A percentile compares a stretch with the other conserved stretches of the same genome.
These are phyloP conservation scores for Clivina fossor DNA, from an alignment of 2,888 invertebrate species.

Conservation along the genomic window DNA sequence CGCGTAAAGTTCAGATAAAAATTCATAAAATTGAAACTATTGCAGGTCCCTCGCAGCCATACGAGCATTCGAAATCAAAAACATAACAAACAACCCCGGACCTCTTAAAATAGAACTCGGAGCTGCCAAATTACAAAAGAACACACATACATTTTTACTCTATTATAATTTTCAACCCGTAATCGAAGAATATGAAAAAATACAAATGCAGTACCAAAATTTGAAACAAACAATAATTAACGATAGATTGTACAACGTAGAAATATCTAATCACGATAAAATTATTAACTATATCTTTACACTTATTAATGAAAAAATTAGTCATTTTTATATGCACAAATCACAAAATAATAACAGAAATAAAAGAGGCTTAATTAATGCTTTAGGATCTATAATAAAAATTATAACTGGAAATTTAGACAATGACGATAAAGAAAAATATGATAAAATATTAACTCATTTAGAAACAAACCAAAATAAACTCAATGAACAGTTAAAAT, in stretches of 20 bases:
- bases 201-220: too few species aligned
- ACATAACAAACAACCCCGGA: not conserved
- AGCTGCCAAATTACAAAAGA: not conserved
- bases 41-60: not conserved
- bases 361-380: slow-evolving; percentile 12
- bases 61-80: not conserved
- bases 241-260: too few species aligned
- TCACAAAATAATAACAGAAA: too few species aligned
- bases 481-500: too few species aligned
- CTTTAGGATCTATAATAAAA: slow-evolving; percentile 1
- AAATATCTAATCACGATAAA: too few species aligned
- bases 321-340: too few species aligned
- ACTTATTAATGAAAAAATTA: too few species aligned
- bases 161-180: not conserved
- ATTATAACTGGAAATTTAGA: slow-evolving; percentile 7
- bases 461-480: not conserved
- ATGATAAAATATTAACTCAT: not conserved
- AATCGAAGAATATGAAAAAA: not conserved
- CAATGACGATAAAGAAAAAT: slow-evolving; percentile 1
- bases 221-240: too few species aligned
- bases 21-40: not conserved
- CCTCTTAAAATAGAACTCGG: not conserved
- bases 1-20: not conserved
- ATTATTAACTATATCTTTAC: too few species aligned
- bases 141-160: not conserved